phyloP scores from a whole-genome alignment of 2,888 invertebrate species.

The Megalurothrips usitatus region DNA sequence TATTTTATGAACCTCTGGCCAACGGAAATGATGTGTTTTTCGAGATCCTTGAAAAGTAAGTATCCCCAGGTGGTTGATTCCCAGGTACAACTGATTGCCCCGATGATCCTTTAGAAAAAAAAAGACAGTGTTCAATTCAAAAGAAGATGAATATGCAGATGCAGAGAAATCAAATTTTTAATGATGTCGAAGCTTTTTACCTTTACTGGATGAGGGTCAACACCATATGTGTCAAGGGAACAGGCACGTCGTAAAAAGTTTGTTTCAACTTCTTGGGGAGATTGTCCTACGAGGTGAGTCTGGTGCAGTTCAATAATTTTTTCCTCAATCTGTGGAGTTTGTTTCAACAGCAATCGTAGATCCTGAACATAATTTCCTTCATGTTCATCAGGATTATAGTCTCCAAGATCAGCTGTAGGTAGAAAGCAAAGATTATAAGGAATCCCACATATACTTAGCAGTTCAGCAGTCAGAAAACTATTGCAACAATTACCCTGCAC shows the following conservation, averaged over 20 bases:
- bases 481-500: slow-evolving; percentile 68
- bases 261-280: slow-evolving; percentile 81
- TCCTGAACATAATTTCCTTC: slow-evolving; percentile 85
- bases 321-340: slow-evolving; percentile 86
- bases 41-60: slow-evolving; percentile 90
- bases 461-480: background rate
- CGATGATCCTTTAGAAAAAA: slow-evolving; percentile 71
- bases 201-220: slow-evolving; percentile 97
- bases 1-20: slow-evolving; percentile 92
- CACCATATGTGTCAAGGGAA: slow-evolving; percentile 91
- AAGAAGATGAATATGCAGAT: background rate
- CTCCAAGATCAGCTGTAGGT: slow-evolving; percentile 83
- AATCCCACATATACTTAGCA: slow-evolving; percentile 29
- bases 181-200: slow-evolving; percentile 49
- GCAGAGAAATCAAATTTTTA: background rate
- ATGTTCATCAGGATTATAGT: slow-evolving; percentile 85
- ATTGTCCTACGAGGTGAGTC: slow-evolving; percentile 78
- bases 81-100: slow-evolving; percentile 86
- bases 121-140: background rate
- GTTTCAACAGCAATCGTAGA: slow-evolving; percentile 85
- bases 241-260: slow-evolving; percentile 88
- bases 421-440: background rate
- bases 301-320: slow-evolving; percentile 90
- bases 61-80: slow-evolving; percentile 92
- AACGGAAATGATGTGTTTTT: slow-evolving; percentile 91